Evolutionary conservation across 2,888 invertebrate species (phyloP), one percentile per base, ranked within the genome.

Genomic region (Colletes collaris): DNA sequence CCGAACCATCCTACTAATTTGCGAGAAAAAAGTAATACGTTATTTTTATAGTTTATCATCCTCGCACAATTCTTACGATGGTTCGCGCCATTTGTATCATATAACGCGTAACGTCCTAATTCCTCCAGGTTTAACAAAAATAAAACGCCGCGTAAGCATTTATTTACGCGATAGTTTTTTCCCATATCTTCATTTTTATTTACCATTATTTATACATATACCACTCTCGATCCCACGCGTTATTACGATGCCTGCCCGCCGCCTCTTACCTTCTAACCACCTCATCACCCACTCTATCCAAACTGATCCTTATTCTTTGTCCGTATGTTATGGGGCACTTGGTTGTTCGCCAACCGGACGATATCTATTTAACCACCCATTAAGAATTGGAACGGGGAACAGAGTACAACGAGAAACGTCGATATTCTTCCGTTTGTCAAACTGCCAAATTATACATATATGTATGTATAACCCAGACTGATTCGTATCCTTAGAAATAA

Each of bases 41-140:
- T 92, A 92, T 92, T 92, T 92, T 92, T 90, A 89, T 92, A 91
- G 91, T 92, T 91, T 91, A 78, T 77, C 86, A 85, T 86, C 85
- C 84, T 85, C 67, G 82, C 81, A 72, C 63, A 76, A 83, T 89
- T 89, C 90, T 85, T 84, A 86, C 81, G 85, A 89, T 88, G 88
- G 90, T 88, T 88, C 70, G 71, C 50, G 49, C 49, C 55, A 40
- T 60, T 79, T 69, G 69, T 80, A 80, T 35, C 50, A 65, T 69
- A 66, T 40, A 44, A 53, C 37, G 16, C 40, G 40, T 7, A 4
- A 7, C 27, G 27, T 37, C 55, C 56, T 35, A 40, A 69, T 40
- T 46, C 10, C 19, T 50, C 44, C 66, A 13, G 55, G 4, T 68
- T 49, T 27, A 27, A 71, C 40, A 52, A 64, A 59, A 52, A 59